These are phyloP conservation scores for Phymastichus coffea DNA, from an alignment of 1,140 invertebrate genomes.

Conservation along the genomic window DNA sequence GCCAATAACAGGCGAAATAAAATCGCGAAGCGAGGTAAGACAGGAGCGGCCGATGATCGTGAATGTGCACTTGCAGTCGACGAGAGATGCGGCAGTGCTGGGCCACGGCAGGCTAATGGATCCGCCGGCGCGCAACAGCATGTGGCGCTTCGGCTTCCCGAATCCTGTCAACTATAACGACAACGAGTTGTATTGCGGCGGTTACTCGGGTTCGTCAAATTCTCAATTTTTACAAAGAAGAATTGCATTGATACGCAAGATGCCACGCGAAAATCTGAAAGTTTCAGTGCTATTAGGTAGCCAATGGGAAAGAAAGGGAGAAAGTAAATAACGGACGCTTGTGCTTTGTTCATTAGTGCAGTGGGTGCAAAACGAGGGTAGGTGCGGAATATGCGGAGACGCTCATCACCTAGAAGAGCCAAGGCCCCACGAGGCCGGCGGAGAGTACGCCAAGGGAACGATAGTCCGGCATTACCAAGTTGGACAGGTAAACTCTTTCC, in stretches of 20 bases:
- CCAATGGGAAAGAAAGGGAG: no score
- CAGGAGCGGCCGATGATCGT: no score
- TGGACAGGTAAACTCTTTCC: constrained; percentile 65
- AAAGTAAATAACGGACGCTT: no score
- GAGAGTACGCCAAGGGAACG: constrained; percentile 81
- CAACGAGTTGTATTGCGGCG: constrained; percentile 82
- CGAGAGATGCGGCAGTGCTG: constrained; percentile 24
- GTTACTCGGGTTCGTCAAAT: constrained; percentile 74
- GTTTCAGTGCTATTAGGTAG: no score
- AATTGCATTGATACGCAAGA: no score
- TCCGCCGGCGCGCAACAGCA: constrained; percentile 85
- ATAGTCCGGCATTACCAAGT: constrained; percentile 77
- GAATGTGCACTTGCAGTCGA: no score
- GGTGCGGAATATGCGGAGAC: constrained; percentile 89
- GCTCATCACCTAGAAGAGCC: constrained; percentile 71
- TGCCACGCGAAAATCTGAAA: no score
- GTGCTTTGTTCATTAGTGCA: no score
- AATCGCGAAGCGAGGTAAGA: no score
- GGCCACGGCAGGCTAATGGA: constrained; percentile 86
- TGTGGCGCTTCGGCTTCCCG: constrained; percentile 91
- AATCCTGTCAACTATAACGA: constrained; percentile 95
- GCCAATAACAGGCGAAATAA: no score
- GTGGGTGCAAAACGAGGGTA: constrained; percentile 81
- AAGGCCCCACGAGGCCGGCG: constrained; percentile 84
- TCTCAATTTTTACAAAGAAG: no score